Evolutionary conservation across 2,113 vertebrate species (phyloP).

Genomic region (Craseonycteris thonglongyai): DNA sequence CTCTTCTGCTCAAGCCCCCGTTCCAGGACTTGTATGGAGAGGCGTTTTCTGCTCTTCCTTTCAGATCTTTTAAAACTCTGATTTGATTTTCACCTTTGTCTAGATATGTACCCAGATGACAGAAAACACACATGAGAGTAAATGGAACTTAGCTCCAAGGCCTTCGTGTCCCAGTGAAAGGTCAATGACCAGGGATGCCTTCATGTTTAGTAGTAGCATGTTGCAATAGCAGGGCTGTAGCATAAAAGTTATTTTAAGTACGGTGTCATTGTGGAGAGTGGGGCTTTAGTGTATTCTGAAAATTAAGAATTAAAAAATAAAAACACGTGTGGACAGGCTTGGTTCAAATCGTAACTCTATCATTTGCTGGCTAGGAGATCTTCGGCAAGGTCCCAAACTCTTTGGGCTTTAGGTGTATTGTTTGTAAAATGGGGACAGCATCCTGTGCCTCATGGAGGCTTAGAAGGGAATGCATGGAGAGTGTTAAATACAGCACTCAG

Average conservation of each 20-base stretch:
- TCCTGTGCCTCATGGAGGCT: neutral
- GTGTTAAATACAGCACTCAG: neutral
- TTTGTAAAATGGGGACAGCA: neutral
- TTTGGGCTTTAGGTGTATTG: neutral
- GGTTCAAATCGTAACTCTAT: neutral
- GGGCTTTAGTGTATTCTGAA: neutral
- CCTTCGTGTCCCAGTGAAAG: neutral
- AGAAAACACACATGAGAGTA: neutral
- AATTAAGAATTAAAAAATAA: neutral
- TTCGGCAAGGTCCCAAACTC: neutral
- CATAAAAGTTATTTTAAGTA: neutral
- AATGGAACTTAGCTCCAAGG: neutral
- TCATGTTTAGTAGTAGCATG: neutral
- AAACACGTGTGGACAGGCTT: neutral
- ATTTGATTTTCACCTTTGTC: conserved; percentile 18
- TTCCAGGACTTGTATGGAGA: neutral
- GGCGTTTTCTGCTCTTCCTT: neutral
- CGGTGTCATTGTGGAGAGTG: neutral
- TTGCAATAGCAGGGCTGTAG: neutral
- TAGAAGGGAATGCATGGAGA: neutral
- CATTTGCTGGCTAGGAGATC: neutral
- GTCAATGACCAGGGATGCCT: neutral
- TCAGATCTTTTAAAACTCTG: neutral
- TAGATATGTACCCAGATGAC: neutral
- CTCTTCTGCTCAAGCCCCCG: neutral